phyloP scores from a whole-genome alignment of 2,797 vertebrate genomes.

The Anolis apletophallus region DNA sequence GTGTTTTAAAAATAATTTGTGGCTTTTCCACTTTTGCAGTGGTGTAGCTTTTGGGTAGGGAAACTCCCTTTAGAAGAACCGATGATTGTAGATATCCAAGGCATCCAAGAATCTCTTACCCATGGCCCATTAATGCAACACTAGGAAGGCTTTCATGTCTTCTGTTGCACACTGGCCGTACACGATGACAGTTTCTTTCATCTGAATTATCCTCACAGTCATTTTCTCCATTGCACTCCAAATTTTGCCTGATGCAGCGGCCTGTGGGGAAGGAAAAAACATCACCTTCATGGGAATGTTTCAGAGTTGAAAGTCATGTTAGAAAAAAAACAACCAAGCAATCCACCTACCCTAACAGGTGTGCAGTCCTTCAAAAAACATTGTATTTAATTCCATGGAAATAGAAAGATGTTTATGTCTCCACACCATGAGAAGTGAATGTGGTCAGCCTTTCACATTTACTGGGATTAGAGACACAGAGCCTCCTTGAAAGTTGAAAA shows the following conservation, averaged over 20 bases:
- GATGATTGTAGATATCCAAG: not conserved
- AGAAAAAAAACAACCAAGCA: too few relatives aligned
- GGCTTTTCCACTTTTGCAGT: too few relatives aligned
- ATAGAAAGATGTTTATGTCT: not conserved
- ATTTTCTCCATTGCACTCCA: slow-evolving; percentile 90
- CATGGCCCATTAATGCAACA: slow-evolving; percentile 81
- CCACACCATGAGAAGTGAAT: not conserved
- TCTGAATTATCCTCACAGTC: slow-evolving; percentile 94
- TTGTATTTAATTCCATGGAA: not conserved
- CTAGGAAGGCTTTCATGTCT: slow-evolving; percentile 78
- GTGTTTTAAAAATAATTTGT: too few relatives aligned
- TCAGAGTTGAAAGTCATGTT: not conserved
- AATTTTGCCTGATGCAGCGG: slow-evolving; percentile 84
- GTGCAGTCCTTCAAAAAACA: not conserved
- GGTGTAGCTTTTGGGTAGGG: too few relatives aligned
- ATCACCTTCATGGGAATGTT: not conserved
- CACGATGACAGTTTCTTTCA: slow-evolving; percentile 82
- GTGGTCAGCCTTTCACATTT: too few relatives aligned
- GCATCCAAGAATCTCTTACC: slow-evolving; percentile 78
- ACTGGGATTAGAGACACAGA: too few relatives aligned
- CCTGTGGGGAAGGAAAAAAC: slow-evolving; percentile 74
- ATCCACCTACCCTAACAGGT: not conserved
- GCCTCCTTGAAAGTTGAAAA: too few relatives aligned
- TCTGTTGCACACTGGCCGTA: slow-evolving; percentile 70
- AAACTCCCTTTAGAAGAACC: too few relatives aligned